These are phyloP conservation scores for Habropoda laboriosa DNA, from an alignment of 1,140 invertebrate species.

Conservation along the genomic window DNA sequence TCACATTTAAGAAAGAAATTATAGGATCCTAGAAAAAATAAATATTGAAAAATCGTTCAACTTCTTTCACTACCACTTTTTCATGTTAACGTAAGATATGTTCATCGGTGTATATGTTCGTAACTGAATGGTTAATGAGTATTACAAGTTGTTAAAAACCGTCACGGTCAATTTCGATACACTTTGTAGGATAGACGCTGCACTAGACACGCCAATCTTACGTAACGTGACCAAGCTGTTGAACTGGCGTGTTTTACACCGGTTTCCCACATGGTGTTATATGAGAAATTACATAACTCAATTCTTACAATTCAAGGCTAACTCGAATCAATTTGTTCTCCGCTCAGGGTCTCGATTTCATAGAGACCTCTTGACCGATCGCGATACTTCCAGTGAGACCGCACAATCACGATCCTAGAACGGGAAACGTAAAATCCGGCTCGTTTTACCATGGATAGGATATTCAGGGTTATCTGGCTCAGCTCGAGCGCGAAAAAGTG, in stretches of 20 bases:
- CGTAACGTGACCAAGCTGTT: slow-evolving; percentile 43
- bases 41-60: no score
- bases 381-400: background rate
- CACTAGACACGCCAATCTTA: slow-evolving; percentile 18
- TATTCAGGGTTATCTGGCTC: background rate
- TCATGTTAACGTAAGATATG: no score
- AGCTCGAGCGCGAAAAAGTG: background rate
- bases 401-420: background rate
- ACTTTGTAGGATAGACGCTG: background rate
- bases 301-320: slow-evolving; percentile 49
- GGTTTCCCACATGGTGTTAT: background rate
- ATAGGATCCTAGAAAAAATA: no score
- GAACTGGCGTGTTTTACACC: slow-evolving; percentile 25
- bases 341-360: slow-evolving; percentile 27
- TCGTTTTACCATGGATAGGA: background rate
- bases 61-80: no score
- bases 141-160: no score
- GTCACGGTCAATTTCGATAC: background rate
- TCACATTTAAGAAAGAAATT: no score
- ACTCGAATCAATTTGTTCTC: slow-evolving; percentile 42
- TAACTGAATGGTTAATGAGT: no score
- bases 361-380: slow-evolving; percentile 12
- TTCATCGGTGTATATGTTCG: no score
- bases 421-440: background rate
- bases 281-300: slow-evolving; percentile 43